Percentiles rank a stretch among this genome's conserved stretches.
These are phyloP conservation scores for Vanessa tameamea DNA, from an alignment of 1,140 invertebrate genomes.

Conservation along the genomic window DNA sequence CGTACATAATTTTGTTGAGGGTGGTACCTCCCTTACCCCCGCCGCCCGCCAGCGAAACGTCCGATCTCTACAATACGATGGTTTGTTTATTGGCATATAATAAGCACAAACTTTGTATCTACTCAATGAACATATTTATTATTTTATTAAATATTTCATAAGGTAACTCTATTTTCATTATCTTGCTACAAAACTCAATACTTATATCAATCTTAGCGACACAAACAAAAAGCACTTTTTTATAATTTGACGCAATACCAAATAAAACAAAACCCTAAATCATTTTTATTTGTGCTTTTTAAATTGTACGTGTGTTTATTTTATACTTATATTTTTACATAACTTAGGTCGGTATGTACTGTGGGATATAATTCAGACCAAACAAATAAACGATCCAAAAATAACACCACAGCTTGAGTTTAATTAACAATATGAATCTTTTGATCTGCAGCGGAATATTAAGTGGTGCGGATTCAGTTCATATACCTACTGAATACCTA, in stretches of 20 bases:
- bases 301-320: not conserved
- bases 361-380: slow-evolving; percentile 16
- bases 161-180: not conserved
- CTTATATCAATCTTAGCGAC: too few species aligned
- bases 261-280: too few species aligned
- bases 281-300: too few species aligned
- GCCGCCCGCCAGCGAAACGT: slow-evolving; percentile 50
- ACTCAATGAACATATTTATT: slow-evolving; percentile 4
- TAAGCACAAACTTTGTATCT: slow-evolving; percentile 43
- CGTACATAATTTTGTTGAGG: slow-evolving; percentile 80
- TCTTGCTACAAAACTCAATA: not conserved
- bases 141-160: not conserved
- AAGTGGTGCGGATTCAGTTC: slow-evolving; percentile 37
- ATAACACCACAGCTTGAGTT: slow-evolving; percentile 46
- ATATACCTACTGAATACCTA: slow-evolving; percentile 21
- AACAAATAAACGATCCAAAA: slow-evolving; percentile 40
- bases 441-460: slow-evolving; percentile 48
- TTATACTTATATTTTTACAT: not conserved
- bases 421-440: slow-evolving; percentile 53
- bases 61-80: slow-evolving; percentile 72
- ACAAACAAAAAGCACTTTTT: too few species aligned
- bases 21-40: slow-evolving; percentile 59
- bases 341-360: not conserved
- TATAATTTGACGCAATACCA: too few species aligned
- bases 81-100: slow-evolving; percentile 72